Conservation (phyloP, 2,888 invertebrate species). For the Ochropleura leucogaster region DNA sequence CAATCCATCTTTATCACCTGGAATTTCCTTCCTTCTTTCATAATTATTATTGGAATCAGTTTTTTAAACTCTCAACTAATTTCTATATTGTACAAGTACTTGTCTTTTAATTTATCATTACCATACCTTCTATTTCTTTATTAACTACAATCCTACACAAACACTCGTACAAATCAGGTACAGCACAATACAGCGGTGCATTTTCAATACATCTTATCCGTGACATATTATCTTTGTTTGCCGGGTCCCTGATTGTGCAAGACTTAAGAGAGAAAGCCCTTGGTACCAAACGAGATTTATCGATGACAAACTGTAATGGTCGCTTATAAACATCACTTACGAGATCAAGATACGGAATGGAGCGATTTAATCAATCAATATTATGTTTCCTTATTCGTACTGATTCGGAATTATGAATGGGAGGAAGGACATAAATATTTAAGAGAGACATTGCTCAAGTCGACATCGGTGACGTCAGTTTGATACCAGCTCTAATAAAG, state of each 20-base stretch:
- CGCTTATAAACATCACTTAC: slow-evolving; percentile 41
- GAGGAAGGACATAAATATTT: slow-evolving; percentile 13
- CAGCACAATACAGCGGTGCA: neutral
- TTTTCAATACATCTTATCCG: slow-evolving; percentile 20
- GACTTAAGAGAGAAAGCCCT: slow-evolving; percentile 44
- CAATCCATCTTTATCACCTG: neutral
- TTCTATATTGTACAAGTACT: neutral
- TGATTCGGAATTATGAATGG: slow-evolving; percentile 22
- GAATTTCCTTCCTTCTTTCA: neutral
- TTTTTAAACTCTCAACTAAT: neutral
- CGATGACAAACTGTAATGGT: slow-evolving; percentile 45
- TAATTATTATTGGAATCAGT: neutral
- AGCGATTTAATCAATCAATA: slow-evolving; percentile 47
- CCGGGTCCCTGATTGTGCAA: slow-evolving; percentile 35
- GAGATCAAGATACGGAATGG: slow-evolving; percentile 39
- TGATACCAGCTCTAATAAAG: neutral
- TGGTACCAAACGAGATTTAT: slow-evolving; percentile 55
- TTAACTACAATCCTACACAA: slow-evolving; percentile 1
- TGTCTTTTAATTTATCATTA: too few relatives aligned
- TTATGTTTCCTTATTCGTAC: slow-evolving; percentile 21
- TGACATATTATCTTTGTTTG: slow-evolving; percentile 30
- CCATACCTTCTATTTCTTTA: neutral
- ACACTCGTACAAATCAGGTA: slow-evolving; percentile 12
- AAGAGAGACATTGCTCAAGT: slow-evolving; percentile 6
- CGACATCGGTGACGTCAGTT: slow-evolving; percentile 5